Conservation (phyloP, 2,888 invertebrate genomes). For the Stratiomys singularior region DNA sequence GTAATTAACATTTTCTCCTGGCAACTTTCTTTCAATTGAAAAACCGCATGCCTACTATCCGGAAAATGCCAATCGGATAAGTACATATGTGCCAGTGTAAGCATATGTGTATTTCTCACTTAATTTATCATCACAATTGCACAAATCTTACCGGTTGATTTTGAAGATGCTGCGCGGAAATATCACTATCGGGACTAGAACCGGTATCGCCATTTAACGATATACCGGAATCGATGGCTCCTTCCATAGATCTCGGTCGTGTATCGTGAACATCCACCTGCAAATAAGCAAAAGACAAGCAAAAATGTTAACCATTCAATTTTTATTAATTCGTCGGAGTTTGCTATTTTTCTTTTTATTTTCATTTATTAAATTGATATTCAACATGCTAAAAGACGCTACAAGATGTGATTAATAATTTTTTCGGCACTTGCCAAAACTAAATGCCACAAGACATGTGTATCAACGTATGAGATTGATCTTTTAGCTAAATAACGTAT, state of each 20-base stretch:
- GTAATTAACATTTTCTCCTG: too few relatives aligned
- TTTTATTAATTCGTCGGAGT: background rate
- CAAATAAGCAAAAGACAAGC: constrained; percentile 49
- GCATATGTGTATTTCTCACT: too few relatives aligned
- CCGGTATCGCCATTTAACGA: constrained; percentile 62
- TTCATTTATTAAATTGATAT: background rate
- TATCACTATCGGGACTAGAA: constrained; percentile 62
- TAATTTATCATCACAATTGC: too few relatives aligned
- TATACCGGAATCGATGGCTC: constrained; percentile 63
- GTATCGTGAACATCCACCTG: constrained; percentile 64
- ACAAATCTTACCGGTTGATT: constrained; percentile 53
- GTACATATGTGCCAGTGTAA: too few relatives aligned
- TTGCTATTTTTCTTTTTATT: background rate
- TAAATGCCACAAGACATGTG: too few relatives aligned
- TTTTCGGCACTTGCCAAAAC: too few relatives aligned
- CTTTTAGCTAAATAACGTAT: background rate
- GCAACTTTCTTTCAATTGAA: too few relatives aligned
- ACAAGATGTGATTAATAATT: background rate
- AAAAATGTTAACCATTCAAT: background rate
- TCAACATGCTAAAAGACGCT: background rate
- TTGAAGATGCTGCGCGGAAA: constrained; percentile 52
- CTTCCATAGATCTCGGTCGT: constrained; percentile 64
- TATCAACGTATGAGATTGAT: too few relatives aligned
- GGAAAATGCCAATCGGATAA: too few relatives aligned
- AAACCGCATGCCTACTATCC: too few relatives aligned